These are phyloP conservation scores for Illadopsis cleaveri DNA, from an alignment of 2,113 vertebrate species.

Conservation along the genomic window DNA sequence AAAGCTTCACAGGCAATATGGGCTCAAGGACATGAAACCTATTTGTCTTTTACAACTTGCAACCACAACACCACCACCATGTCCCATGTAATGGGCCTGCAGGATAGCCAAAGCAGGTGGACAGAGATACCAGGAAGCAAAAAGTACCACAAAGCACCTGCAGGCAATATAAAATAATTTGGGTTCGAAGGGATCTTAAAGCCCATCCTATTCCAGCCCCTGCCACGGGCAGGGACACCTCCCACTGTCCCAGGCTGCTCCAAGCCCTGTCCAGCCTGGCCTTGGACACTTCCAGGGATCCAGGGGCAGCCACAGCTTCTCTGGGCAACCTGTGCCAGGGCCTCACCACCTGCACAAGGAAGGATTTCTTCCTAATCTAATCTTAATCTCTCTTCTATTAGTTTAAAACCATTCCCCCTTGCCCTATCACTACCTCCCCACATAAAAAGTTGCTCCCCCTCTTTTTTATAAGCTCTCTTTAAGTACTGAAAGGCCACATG, in stretches of 20 bases:
- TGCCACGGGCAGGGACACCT: neutral
- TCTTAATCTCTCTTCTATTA: neutral
- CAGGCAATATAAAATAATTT: neutral
- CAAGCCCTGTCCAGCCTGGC: neutral
- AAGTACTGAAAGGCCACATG: neutral
- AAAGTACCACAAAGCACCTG: neutral
- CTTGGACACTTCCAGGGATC: neutral
- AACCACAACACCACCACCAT: neutral
- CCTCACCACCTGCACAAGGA: neutral
- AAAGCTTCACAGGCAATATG: neutral
- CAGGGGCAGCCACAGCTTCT: neutral
- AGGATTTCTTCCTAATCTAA: neutral
- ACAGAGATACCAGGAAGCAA: neutral
- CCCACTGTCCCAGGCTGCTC: fast-evolving
- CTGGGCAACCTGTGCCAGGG: neutral
- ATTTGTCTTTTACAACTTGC: neutral
- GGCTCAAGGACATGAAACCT: neutral
- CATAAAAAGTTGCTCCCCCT: neutral
- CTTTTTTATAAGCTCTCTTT: neutral
- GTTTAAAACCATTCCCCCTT: neutral
- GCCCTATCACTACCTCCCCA: neutral
- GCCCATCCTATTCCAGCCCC: neutral
- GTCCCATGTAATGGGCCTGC: neutral
- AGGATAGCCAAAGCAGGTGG: neutral
- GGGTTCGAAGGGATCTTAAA: neutral